These are phyloP conservation scores for Takifugu bimaculatus DNA, from an alignment of 2,113 vertebrate genomes.

Conservation along the genomic window DNA sequence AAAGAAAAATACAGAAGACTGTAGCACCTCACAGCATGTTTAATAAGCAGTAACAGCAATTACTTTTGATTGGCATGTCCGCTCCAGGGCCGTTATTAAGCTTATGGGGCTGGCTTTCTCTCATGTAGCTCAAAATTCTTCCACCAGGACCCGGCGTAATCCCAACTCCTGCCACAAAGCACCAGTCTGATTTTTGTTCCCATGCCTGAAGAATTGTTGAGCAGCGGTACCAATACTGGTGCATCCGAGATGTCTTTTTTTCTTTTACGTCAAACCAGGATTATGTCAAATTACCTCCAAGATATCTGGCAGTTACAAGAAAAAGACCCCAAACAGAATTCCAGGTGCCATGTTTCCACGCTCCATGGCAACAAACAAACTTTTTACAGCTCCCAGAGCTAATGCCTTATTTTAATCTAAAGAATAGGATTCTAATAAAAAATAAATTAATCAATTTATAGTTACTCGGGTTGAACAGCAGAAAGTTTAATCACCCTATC, in stretches of 20 bases:
- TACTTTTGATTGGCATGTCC: background rate
- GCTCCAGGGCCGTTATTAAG: background rate
- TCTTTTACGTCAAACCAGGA: background rate
- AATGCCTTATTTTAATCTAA: too few relatives aligned
- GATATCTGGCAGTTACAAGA: background rate
- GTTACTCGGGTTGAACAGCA: too few relatives aligned
- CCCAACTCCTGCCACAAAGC: background rate
- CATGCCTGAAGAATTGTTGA: background rate
- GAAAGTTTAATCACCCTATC: too few relatives aligned
- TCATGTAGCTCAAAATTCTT: background rate
- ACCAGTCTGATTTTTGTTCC: background rate
- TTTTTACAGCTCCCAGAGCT: background rate
- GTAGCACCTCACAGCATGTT: background rate
- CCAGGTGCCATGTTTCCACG: background rate
- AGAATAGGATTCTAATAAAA: too few relatives aligned
- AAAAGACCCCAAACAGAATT: background rate
- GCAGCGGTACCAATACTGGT: background rate
- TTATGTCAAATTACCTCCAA: background rate
- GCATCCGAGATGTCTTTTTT: background rate
- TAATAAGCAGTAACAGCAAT: background rate
- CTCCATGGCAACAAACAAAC: background rate
- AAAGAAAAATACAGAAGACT: background rate
- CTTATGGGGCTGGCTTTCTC: background rate
- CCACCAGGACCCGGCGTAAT: background rate
- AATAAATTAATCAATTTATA: too few relatives aligned